Base-by-base conservation (phyloP, 2,888 invertebrate species). In the Melolontha melolontha region DNA sequence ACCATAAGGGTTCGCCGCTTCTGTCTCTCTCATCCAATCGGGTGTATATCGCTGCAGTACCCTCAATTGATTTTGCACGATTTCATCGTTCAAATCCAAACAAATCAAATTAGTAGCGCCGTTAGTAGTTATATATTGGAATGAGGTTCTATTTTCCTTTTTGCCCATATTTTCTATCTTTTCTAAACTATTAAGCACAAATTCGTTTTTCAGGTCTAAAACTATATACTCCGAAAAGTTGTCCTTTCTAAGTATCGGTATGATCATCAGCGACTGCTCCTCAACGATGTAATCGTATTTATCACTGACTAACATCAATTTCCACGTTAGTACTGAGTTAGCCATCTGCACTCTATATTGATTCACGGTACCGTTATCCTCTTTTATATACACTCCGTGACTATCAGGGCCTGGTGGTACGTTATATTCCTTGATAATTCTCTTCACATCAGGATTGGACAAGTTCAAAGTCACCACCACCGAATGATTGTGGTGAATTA, bases 1-100 rank as follows among this genome's bases (percentile, higher is more conserved):
- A 6, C 47, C 44, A 34, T 47, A 34, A 7, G 59, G 59, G 16
- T 47, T 47, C 8, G 47, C 16, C 4, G 47, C n/a, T 16, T 34
- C 12, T 1, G 11, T n/a, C 1, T 44, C 47, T 39, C 10, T 16
- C 14, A 62, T 62, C 59, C 59, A 62, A 5, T 34, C 16, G 11
- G 16, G 14, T 6, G 59, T 62, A 11, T 7, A 34, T 1, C 0
- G 5, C 17, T 39, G 47, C 11, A 62, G 39, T 14, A 5, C 6
- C 0, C 1, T 8, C 14, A 62, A 49, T 62, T 17, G 1, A 47
- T 5, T 22, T 47, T 62, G 39, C 47, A 62, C 47, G 10, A 5
- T 1, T 8, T 34, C 34, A 10, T 34, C 10, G 6, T 2, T 10
- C 34, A 34, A 34, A 34, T 34, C 34, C 34, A 34, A 34, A 34